These are phyloP conservation scores for Neoarius graeffei DNA, from an alignment of 2,113 vertebrate genomes.

Conservation along the genomic window DNA sequence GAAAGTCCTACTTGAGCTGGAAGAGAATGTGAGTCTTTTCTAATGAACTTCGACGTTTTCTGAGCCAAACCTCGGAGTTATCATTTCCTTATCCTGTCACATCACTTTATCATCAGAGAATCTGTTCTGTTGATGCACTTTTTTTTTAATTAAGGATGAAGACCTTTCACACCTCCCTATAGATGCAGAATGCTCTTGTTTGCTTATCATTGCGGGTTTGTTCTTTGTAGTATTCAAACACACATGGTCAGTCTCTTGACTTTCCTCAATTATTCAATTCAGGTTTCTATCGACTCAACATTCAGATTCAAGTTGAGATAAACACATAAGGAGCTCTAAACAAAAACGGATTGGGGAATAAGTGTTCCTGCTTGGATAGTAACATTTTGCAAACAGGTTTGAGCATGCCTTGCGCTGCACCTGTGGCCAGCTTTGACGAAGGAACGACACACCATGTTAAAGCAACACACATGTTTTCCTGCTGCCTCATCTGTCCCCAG, in stretches of 20 bases:
- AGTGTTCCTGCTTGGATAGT: constrained; percentile 53
- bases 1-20: constrained; percentile 86
- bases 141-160: background rate
- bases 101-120: background rate
- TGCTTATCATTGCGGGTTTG: background rate
- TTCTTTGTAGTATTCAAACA: background rate
- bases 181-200: background rate
- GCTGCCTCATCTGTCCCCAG: constrained; percentile 20
- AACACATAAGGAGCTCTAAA: background rate
- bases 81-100: background rate
- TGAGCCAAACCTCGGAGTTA: background rate
- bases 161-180: constrained; percentile 8
- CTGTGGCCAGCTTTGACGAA: constrained; percentile 56
- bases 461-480: constrained; percentile 24
- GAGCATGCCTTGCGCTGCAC: constrained; percentile 60
- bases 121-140: background rate
- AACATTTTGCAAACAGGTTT: constrained; percentile 59
- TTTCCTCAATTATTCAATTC: background rate
- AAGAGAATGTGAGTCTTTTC: constrained; percentile 86
- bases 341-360: constrained; percentile 51
- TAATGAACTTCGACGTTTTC: background rate
- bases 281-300: background rate
- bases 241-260: background rate
- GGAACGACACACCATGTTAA: constrained; percentile 25
- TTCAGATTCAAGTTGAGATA: background rate